Percentiles rank a stretch among this genome's conserved stretches.
Conservation (phyloP, 1,140 invertebrate species). For the Lordiphosa collinella region DNA sequence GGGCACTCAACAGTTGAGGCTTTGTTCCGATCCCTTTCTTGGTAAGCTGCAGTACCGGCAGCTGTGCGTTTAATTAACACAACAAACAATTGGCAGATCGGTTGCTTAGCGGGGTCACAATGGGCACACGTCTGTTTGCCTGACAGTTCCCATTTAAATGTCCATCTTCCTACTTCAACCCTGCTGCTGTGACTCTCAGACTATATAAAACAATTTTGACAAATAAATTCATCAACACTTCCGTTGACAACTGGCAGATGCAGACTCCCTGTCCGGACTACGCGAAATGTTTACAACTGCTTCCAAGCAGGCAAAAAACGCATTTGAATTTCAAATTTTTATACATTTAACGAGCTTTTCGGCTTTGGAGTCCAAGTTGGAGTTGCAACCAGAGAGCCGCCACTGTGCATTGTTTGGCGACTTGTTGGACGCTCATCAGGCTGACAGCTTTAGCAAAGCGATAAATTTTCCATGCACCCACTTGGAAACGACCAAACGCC, state of each 20-base stretch:
- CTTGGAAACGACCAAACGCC: constrained; percentile 5
- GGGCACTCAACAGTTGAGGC: too few relatives aligned
- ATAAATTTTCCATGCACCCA: constrained; percentile 46
- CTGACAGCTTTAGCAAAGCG: constrained; percentile 64
- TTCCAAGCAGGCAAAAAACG: constrained; percentile 26
- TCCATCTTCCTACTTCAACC: constrained; percentile 24
- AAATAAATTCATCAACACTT: constrained; percentile 78
- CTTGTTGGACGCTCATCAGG: constrained; percentile 66
- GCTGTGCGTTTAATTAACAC: constrained; percentile 5
- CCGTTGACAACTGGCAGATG: constrained; percentile 61
- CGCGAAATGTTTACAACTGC: constrained; percentile 16
- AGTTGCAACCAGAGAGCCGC: constrained; percentile 2
- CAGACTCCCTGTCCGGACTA: constrained; percentile 15
- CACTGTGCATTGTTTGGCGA: constrained; percentile 33
- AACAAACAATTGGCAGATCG: constrained; percentile 7
- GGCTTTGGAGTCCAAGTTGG: neutral
- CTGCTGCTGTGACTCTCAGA: constrained; percentile 33
- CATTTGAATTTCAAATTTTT: constrained; percentile 73
- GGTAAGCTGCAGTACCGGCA: too few relatives aligned
- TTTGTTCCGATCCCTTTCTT: neutral
- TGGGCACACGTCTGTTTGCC: neutral
- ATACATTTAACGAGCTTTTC: constrained; percentile 57
- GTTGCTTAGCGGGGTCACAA: neutral
- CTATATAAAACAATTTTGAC: constrained; percentile 68
- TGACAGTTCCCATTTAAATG: constrained; percentile 38